A percentile compares a stretch with the other conserved stretches of the same genome.
Conservation (phyloP, 2,888 invertebrate species). For the Cosmia trapezina region DNA sequence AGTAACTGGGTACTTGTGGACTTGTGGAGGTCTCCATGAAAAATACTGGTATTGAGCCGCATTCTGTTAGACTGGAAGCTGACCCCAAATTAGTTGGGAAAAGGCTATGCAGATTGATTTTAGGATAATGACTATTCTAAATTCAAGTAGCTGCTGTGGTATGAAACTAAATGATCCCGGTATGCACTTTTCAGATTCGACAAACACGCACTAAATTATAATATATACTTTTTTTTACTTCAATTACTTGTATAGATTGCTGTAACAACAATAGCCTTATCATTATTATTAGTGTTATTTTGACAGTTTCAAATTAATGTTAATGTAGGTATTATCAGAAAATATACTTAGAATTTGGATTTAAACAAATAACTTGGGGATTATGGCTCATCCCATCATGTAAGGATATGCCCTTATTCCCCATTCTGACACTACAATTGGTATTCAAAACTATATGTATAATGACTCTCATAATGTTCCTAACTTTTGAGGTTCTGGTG, state of each 20-base stretch:
- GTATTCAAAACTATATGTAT: neutral
- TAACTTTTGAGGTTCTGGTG: no score
- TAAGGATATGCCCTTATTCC: neutral
- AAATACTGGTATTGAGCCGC: neutral
- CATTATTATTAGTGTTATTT: neutral
- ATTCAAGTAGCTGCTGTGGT: neutral
- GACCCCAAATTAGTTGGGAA: neutral
- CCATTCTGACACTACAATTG: neutral
- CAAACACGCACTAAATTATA: neutral
- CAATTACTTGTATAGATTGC: neutral
- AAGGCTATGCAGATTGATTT: neutral
- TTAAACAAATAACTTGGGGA: neutral
- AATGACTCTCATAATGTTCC: neutral
- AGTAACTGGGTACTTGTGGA: neutral
- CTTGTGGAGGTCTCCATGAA: neutral
- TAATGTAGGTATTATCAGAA: neutral
- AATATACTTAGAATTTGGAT: neutral
- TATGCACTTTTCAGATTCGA: neutral
- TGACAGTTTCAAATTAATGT: conserved; percentile 1
- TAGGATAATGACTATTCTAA: neutral
- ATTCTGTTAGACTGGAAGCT: neutral
- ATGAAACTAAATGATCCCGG: neutral
- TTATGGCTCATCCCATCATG: neutral
- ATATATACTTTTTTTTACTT: no score
- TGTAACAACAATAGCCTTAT: neutral